Evolutionary conservation across 1,140 invertebrate species (phyloP), one percentile per base, ranked within the genome.

Genomic region (Leptopilina boulardi): DNA sequence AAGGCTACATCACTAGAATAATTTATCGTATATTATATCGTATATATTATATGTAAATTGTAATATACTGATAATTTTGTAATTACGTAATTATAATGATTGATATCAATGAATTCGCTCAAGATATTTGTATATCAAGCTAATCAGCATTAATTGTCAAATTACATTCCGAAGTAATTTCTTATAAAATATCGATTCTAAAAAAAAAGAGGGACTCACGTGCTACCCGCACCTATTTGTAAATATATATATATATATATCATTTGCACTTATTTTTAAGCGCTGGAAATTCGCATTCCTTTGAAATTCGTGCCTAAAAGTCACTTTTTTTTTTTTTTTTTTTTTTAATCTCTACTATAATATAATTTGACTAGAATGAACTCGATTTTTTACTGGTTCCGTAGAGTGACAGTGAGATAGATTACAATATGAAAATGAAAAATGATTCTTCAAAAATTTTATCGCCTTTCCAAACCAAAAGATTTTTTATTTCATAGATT

Each of bases 1-100:
- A 86, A 59, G 74, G 74, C 85, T 87, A 85, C 76, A 80, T 79
- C 82, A 82, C 70, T 84, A 85, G 79, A 79, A 76, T 82, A 80
- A 47, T 19, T 51, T 10, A 30, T 19, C 15, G 54, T 84, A 80
- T 77, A 80, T 34, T 54, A 38, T 82, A 80, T n/a, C 77, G 70
- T 80, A 84, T 70, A 77, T 70, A 75, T 76, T 74, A 74, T 83
- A 84, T 56, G 13, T 54, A 54, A 19, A 18, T 18, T 54, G 19
- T 59, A 59, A 59, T 26, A 15, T 23, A n/a, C 23, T 34, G 23
- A 66, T 66, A 66, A 66, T 66, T 3, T 30, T 30, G 59, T 66
- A 15, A 30, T 3, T 66, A 66, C 56, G 21, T 66, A 51, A 38
- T 38, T 6, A 51, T 51, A 51, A 51, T 51, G 59, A 30, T 66